Percentiles rank a stretch among this genome's conserved stretches.
phyloP scores from a whole-genome alignment of 2,888 invertebrate species.

The Chrysina gloriosa region DNA sequence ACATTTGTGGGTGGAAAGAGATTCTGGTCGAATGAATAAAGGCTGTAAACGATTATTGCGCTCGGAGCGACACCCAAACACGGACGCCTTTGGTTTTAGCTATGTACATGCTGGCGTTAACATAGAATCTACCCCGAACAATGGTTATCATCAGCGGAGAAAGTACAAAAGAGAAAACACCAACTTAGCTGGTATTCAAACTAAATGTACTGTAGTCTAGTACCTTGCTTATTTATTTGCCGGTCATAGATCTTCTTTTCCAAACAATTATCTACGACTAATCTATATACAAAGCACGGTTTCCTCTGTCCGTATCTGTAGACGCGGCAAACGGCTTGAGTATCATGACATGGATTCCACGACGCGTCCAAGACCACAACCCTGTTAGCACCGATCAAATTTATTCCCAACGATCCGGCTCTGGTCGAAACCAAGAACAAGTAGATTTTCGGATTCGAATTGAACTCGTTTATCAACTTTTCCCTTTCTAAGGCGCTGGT shows the following conservation, averaged over 20 bases:
- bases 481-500: constrained; percentile 95
- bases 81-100: too few species aligned
- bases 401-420: constrained; percentile 96
- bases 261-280: constrained; percentile 96
- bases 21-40: too few species aligned
- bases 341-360: constrained; percentile 99
- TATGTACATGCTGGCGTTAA: too few species aligned
- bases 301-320: constrained; percentile 95
- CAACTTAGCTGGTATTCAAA: too few species aligned
- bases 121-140: too few species aligned
- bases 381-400: constrained; percentile 96
- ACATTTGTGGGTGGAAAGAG: too few species aligned
- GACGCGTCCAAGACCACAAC: constrained; percentile 98
- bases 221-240: constrained; percentile 98
- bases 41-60: too few species aligned
- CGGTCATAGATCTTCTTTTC: constrained; percentile 98
- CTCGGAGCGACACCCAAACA: too few species aligned
- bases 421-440: constrained; percentile 96
- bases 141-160: too few species aligned
- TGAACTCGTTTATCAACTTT: constrained; percentile 96
- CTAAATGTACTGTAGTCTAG: too few species aligned
- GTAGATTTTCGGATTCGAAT: constrained; percentile 85
- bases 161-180: too few species aligned
- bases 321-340: constrained; percentile 96
- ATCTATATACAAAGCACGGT: constrained; percentile 93